These are phyloP conservation scores for Clarias laeviceps DNA, from an alignment of 2,797 vertebrate genomes.

Conservation along the genomic window DNA sequence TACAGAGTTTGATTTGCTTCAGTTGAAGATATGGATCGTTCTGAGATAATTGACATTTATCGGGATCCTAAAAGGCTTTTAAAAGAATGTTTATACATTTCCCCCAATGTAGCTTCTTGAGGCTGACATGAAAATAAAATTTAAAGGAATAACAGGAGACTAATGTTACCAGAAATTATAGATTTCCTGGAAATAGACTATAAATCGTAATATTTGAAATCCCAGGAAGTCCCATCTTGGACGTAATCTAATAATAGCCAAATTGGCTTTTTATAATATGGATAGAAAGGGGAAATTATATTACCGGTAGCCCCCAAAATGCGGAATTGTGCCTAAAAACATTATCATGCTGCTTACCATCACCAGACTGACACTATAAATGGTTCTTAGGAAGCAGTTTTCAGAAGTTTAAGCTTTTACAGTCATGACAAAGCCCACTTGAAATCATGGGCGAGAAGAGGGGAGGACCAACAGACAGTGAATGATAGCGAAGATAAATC, in stretches of 20 bases:
- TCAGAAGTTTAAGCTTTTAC: conserved; percentile 45
- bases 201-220: conserved; percentile 12
- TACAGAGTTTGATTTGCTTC: not conserved
- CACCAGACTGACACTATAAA: conserved; percentile 22
- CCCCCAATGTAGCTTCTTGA: not conserved
- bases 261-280: conserved; percentile 28
- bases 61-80: conserved; percentile 6
- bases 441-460: conserved; percentile 50
- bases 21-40: not conserved
- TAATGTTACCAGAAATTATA: conserved; percentile 17
- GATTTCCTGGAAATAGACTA: conserved; percentile 10
- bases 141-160: conserved; percentile 5
- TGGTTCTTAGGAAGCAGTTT: conserved; percentile 24
- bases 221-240: conserved; percentile 6
- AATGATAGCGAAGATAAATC: conserved; percentile 56
- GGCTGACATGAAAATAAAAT: conserved; percentile 3
- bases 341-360: not conserved
- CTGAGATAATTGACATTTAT: conserved; percentile 7
- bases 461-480: conserved; percentile 49
- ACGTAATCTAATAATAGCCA: not conserved
- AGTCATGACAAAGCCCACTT: conserved; percentile 53
- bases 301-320: conserved; percentile 14
- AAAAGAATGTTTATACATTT: not conserved
- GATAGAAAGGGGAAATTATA: not conserved
- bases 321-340: not conserved